These are phyloP conservation scores for Ceyx cyanopectus DNA, from an alignment of 2,113 vertebrate species.

Conservation along the genomic window DNA sequence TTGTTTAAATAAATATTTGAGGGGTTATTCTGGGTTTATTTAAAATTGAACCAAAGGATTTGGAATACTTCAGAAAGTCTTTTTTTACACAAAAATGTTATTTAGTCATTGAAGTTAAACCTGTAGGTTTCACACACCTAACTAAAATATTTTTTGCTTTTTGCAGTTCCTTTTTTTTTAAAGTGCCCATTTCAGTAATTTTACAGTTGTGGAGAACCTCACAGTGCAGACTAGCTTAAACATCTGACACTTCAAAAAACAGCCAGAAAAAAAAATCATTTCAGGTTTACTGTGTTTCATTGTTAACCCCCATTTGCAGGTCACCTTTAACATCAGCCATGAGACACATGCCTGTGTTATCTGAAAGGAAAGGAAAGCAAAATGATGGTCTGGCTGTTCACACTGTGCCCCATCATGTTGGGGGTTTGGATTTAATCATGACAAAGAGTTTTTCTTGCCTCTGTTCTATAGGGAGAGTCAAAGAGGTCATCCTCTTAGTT, in stretches of 20 bases:
- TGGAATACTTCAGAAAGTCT: not conserved
- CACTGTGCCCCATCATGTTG: conserved; percentile 21
- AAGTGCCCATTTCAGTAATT: not conserved
- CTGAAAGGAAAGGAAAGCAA: conserved; percentile 41
- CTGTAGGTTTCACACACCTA: not conserved
- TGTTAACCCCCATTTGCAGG: conserved; percentile 52
- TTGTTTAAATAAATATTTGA: not conserved
- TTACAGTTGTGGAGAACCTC: not conserved
- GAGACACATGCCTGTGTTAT: conserved; percentile 21
- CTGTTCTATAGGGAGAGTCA: conserved; percentile 47
- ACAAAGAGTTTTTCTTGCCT: conserved; percentile 56
- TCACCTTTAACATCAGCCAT: conserved; percentile 37
- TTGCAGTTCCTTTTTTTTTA: not conserved
- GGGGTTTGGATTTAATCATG: conserved; percentile 40
- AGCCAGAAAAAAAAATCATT: not conserved
- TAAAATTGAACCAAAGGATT: not conserved
- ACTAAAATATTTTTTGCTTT: not conserved
- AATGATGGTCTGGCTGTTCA: conserved; percentile 10
- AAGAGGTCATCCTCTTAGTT: conserved; percentile 22
- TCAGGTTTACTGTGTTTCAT: conserved; percentile 39
- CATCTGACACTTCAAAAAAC: not conserved
- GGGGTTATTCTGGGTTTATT: not conserved
- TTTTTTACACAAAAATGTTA: not conserved
- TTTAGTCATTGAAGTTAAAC: not conserved
- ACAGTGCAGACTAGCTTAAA: not conserved